These are phyloP conservation scores for Catagonus wagneri DNA, from an alignment of 2,113 vertebrate species.

Conservation along the genomic window DNA sequence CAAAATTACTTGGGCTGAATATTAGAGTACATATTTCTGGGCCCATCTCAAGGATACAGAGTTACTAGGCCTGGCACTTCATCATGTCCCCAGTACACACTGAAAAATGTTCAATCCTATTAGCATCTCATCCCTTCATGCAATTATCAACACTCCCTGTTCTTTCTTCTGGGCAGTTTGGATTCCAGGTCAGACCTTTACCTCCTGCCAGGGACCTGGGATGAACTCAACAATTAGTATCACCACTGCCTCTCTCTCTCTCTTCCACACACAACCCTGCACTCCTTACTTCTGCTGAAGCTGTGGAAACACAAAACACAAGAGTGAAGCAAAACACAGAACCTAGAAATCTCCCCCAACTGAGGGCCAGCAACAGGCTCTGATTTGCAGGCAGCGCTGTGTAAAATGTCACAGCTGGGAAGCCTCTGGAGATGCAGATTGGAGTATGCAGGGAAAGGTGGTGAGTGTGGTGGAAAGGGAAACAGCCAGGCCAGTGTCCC, in stretches of 20 bases:
- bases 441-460: neutral
- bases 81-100: neutral
- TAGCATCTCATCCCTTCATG: neutral
- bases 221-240: neutral
- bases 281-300: neutral
- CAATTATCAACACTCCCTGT: neutral
- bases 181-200: slow-evolving; percentile 1
- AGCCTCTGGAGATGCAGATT: neutral
- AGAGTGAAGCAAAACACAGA: neutral
- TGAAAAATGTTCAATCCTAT: neutral
- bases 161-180: neutral
- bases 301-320: neutral
- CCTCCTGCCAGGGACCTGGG: neutral
- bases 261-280: neutral
- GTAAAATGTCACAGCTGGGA: too few relatives aligned
- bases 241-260: neutral
- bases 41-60: neutral
- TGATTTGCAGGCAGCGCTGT: neutral
- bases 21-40: slow-evolving; percentile 17
- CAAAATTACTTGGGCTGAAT: neutral
- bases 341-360: neutral
- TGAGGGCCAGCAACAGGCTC: neutral
- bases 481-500: neutral
- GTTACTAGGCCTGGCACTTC: neutral
- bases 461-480: neutral